phyloP scores from a whole-genome alignment of 2,888 invertebrate species.

The Drosophila parthenogenetica region DNA sequence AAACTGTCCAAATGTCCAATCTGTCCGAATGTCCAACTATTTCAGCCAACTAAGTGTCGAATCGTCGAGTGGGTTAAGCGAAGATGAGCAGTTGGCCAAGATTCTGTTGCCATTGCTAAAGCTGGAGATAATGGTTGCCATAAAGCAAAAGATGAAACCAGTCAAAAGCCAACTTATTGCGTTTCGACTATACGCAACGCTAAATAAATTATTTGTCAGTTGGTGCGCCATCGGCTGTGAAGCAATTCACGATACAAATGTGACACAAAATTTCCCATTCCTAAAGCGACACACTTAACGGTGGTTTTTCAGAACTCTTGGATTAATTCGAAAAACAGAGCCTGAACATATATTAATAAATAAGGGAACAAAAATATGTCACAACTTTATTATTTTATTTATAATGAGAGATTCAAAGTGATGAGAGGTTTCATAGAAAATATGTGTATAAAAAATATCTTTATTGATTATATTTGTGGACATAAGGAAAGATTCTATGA shows the following conservation, averaged over 20 bases:
- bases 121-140: constrained; percentile 59
- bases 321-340: background rate
- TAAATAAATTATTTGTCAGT: constrained; percentile 41
- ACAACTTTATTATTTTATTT: too few relatives aligned
- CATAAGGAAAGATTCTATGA: too few relatives aligned
- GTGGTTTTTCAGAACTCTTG: background rate
- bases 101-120: background rate
- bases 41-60: constrained; percentile 33
- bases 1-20: constrained; percentile 46
- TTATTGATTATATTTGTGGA: too few relatives aligned
- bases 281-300: constrained; percentile 26
- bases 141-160: constrained; percentile 51
- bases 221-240: constrained; percentile 16
- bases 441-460: too few relatives aligned
- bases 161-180: constrained; percentile 45
- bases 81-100: constrained; percentile 59
- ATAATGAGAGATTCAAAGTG: too few relatives aligned
- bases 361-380: too few relatives aligned
- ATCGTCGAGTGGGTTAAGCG: constrained; percentile 53
- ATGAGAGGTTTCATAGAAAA: too few relatives aligned
- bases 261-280: constrained; percentile 23
- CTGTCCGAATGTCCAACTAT: constrained; percentile 35
- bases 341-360: background rate
- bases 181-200: constrained; percentile 7
- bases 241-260: constrained; percentile 14